phyloP scores from a whole-genome alignment of 2,113 vertebrate species.

The Calidris pugnax region DNA sequence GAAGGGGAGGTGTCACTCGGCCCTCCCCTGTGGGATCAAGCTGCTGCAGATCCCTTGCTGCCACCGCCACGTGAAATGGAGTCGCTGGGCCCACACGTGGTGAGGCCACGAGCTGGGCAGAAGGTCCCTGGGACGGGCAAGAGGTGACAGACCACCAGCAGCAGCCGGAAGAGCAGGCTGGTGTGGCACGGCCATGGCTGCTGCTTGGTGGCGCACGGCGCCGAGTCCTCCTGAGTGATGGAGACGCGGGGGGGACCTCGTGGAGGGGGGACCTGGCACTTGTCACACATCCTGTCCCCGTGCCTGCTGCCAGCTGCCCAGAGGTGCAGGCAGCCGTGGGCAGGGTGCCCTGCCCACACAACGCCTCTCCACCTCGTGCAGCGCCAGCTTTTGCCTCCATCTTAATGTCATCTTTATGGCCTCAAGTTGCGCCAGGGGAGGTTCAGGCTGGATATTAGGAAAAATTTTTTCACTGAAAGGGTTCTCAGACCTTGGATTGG shows the following conservation, averaged over 20 bases:
- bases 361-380: not conserved
- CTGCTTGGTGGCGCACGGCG: accelerated
- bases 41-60: not conserved
- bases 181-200: accelerated
- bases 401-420: no score
- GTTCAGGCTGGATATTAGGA: no score
- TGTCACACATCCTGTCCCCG: not conserved
- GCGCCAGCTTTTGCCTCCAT: not conserved
- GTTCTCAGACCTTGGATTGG: no score
- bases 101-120: not conserved
- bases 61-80: not conserved
- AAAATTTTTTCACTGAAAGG: no score
- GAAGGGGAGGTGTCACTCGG: not conserved
- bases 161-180: not conserved
- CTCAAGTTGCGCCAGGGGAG: no score
- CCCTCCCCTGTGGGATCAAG: accelerated
- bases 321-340: not conserved
- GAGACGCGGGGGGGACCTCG: accelerated
- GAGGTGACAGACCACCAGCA: not conserved
- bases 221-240: not conserved
- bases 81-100: accelerated
- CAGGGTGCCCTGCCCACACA: not conserved
- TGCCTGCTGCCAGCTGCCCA: not conserved
- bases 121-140: not conserved
- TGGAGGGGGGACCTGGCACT: not conserved